phyloP scores from a whole-genome alignment of 2,888 invertebrate species.

The Parnassius apollo region DNA sequence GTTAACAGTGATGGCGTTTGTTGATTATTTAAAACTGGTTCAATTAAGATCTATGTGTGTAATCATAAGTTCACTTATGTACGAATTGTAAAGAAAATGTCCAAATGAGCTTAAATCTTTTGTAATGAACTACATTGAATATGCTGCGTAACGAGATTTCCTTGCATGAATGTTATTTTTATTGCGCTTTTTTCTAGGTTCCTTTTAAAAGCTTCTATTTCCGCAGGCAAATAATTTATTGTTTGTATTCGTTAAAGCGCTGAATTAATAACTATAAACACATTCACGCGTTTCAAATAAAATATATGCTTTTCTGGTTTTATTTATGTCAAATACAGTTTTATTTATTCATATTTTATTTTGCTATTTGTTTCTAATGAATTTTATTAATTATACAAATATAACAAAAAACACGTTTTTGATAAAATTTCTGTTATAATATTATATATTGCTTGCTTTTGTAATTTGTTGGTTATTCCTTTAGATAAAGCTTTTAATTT shows the following conservation, averaged over 20 bases:
- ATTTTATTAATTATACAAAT: too few relatives aligned
- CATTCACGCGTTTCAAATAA: not conserved
- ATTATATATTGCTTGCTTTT: slow-evolving; percentile 18
- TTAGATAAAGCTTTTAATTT: slow-evolving; percentile 12
- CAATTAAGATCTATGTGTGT: too few relatives aligned
- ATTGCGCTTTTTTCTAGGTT: slow-evolving; percentile 13
- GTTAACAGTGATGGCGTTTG: too few relatives aligned
- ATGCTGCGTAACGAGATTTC: slow-evolving; percentile 77
- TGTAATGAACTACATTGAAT: slow-evolving; percentile 8
- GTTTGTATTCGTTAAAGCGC: not conserved
- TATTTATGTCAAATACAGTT: not conserved
- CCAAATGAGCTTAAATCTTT: not conserved
- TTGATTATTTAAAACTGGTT: too few relatives aligned
- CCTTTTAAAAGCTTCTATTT: not conserved
- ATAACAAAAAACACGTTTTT: too few relatives aligned
- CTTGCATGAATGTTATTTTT: slow-evolving; percentile 73
- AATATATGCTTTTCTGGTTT: not conserved
- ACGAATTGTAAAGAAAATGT: too few relatives aligned
- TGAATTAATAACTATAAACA: not conserved
- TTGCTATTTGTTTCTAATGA: not conserved
- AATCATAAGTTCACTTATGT: too few relatives aligned
- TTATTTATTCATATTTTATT: not conserved
- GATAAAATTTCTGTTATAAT: not conserved
- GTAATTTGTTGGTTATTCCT: slow-evolving; percentile 2
- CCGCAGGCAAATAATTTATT: not conserved